Conservation (phyloP, 2,113 vertebrate species). For the Engraulis encrasicolus region DNA sequence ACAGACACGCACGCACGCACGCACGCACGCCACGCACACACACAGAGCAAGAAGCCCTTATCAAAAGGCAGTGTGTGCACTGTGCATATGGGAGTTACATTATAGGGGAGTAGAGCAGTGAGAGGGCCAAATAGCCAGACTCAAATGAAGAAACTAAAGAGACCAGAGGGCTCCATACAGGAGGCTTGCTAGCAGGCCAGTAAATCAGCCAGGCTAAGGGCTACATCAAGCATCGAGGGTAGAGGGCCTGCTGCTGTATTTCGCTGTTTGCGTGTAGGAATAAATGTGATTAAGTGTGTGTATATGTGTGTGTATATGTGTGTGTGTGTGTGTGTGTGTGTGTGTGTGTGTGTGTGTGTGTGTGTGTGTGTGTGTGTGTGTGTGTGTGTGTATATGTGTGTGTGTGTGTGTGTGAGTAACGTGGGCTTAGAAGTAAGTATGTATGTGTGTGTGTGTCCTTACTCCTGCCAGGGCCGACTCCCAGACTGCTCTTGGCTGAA, state of each 20-base stretch:
- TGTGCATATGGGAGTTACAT: too few relatives aligned
- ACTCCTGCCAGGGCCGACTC: constrained; percentile 56
- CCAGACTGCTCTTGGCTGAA: constrained; percentile 56
- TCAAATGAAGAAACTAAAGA: background rate
- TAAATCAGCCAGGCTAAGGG: background rate
- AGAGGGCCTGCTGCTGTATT: too few relatives aligned
- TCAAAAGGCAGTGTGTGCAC: too few relatives aligned
- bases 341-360: background rate
- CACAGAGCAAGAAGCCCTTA: too few relatives aligned
- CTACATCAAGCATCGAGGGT: background rate
- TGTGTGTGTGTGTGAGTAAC: background rate
- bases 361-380: background rate
- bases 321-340: background rate
- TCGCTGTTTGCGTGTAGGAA: too few relatives aligned
- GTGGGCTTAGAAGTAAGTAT: background rate
- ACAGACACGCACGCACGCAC: too few relatives aligned
- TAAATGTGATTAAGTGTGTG: background rate
- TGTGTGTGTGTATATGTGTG: background rate
- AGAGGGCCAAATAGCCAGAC: too few relatives aligned
- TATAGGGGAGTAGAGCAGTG: too few relatives aligned
- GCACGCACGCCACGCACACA: too few relatives aligned
- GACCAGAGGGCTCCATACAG: background rate
- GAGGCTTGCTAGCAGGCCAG: background rate
- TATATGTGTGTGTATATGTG: background rate
- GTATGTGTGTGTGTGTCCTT: constrained; percentile 31